Percentiles rank a stretch among this genome's conserved stretches.
These are phyloP conservation scores for Tringa solitaria DNA, from an alignment of 2,113 vertebrate species.

Conservation along the genomic window DNA sequence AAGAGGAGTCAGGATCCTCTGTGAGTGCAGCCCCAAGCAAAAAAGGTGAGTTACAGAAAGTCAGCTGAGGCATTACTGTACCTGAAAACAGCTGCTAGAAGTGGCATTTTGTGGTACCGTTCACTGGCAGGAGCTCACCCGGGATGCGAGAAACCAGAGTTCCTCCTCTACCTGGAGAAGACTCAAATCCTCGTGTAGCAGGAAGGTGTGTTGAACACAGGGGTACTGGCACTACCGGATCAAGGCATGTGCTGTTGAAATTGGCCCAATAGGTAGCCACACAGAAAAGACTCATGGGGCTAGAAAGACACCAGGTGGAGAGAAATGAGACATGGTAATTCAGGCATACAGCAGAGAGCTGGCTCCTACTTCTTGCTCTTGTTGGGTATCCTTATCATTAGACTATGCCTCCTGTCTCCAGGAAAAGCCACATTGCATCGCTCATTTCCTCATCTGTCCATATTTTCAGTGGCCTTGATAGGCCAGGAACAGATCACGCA, in stretches of 20 bases:
- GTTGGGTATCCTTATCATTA: neutral
- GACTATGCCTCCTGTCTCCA: neutral
- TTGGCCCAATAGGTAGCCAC: neutral
- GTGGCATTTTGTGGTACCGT: rapidly evolving
- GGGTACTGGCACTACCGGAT: neutral
- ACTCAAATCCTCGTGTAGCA: rapidly evolving
- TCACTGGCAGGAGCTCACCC: neutral
- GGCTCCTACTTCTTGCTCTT: neutral
- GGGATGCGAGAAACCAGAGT: neutral
- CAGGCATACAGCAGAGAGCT: neutral
- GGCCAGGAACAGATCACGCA: neutral
- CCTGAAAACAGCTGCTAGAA: neutral
- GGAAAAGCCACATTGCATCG: neutral
- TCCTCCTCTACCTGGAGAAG: neutral
- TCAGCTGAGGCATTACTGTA: neutral
- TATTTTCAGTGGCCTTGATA: neutral
- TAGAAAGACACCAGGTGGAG: neutral
- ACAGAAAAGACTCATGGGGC: neutral
- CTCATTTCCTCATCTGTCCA: neutral
- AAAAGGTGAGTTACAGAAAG: neutral
- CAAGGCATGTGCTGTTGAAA: neutral
- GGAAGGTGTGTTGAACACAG: neutral
- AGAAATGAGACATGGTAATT: neutral
- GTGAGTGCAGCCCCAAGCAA: neutral
- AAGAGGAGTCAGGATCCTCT: neutral